Conservation (phyloP, 2,888 invertebrate genomes). For the Orthonychiurus folsomi region DNA sequence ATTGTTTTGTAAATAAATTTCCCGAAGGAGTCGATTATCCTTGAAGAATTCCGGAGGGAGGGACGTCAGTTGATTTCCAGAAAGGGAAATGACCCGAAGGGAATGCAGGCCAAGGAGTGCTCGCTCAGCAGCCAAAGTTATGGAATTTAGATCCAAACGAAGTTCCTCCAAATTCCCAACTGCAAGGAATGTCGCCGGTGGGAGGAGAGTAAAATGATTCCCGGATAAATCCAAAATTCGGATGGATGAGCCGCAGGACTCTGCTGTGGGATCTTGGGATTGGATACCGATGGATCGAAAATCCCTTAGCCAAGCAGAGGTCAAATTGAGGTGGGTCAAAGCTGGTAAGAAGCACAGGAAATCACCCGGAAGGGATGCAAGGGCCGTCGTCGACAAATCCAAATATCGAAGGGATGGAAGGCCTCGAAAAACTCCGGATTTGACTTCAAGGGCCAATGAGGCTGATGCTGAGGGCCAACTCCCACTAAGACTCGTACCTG, state of each 20-base stretch:
- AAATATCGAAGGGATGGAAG: conserved; percentile 62
- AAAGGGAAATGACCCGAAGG: conserved; percentile 63
- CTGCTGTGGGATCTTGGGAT: conserved; percentile 42
- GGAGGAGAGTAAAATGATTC: conserved; percentile 67
- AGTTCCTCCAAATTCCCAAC: conserved; percentile 62
- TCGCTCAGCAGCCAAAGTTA: conserved; percentile 65
- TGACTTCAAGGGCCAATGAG: conserved; percentile 66
- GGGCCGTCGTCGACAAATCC: conserved; percentile 70
- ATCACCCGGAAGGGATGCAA: conserved; percentile 67
- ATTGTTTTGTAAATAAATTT: conserved; percentile 73
- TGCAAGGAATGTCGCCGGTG: conserved; percentile 62
- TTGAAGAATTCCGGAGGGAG: conserved; percentile 73
- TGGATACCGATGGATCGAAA: conserved; percentile 63
- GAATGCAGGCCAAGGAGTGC: conserved; percentile 66
- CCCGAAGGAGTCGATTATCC: conserved; percentile 66
- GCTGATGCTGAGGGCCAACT: conserved; percentile 57
- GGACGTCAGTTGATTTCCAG: conserved; percentile 69
- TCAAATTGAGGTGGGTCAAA: conserved; percentile 68
- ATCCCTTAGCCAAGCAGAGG: conserved; percentile 67
- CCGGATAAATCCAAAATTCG: conserved; percentile 63
- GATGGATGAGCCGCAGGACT: conserved; percentile 59
- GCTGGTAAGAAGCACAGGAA: conserved; percentile 61
- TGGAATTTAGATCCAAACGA: conserved; percentile 65
- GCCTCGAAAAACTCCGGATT: conserved; percentile 64
- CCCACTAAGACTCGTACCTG: conserved; percentile 55